Conservation (phyloP, 2,888 invertebrate species). For the Shargacucullia verbasci region DNA sequence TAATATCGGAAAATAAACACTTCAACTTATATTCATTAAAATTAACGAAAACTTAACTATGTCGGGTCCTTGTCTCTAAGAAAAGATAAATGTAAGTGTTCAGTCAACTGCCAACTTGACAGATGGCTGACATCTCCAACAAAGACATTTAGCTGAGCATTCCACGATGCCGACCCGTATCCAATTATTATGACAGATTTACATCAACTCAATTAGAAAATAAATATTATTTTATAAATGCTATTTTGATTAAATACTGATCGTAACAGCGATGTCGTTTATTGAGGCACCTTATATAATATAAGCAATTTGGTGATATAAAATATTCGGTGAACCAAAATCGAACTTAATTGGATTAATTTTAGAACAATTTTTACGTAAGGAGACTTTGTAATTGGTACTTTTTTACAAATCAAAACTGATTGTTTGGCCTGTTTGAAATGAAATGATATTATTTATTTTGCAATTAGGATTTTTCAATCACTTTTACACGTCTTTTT, state of each 20-base stretch:
- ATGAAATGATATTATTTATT: no score
- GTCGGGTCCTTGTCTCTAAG: conserved; percentile 61
- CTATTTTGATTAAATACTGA: conserved; percentile 33
- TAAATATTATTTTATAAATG: conserved; percentile 44
- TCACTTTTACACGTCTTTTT: no score
- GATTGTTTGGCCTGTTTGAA: no score
- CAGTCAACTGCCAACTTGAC: conserved; percentile 80
- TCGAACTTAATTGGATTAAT: no score
- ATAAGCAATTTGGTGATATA: no score
- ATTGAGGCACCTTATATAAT: background rate
- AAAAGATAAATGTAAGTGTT: conserved; percentile 82
- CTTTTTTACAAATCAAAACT: no score
- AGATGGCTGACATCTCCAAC: conserved; percentile 75
- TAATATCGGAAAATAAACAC: conserved; percentile 25
- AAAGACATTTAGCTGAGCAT: conserved; percentile 64
- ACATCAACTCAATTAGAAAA: conserved; percentile 55
- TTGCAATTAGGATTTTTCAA: no score
- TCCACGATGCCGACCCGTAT: conserved; percentile 64
- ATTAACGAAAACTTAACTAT: conserved; percentile 66
- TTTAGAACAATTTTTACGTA: no score
- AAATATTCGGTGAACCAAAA: no score
- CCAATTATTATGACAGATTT: conserved; percentile 73
- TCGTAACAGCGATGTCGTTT: background rate
- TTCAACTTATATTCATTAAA: conserved; percentile 60
- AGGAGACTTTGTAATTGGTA: no score